Base-by-base conservation (phyloP, 2,797 vertebrate genomes). In the Eulemur mongoz region DNA sequence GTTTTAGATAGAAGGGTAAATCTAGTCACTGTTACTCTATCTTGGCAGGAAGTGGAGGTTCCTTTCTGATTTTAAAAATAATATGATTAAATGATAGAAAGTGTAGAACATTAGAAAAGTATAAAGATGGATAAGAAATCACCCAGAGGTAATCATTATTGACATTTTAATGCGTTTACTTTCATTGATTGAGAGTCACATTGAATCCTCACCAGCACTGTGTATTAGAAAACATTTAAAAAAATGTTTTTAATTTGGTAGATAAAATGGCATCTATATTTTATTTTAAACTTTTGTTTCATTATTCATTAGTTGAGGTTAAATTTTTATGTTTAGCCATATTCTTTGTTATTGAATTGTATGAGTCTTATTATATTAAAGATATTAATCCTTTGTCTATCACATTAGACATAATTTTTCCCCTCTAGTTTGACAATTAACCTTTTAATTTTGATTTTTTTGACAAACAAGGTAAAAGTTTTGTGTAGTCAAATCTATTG, bases 401-500 rank as follows among this genome's bases (percentile, higher is more conserved):
- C 35, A 35, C 32, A 61, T 69, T 78, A 80, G 43, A 38, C 23
- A 3, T 14, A 88, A 48, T 4, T 35, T 13, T 4, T 1, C 20
- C 2, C 7, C 4, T 4, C 6, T 8, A 43, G 7, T n/a, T 69
- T 48, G 17, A 92, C 12, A 48, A 0, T 38, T 65, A 73, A 83
- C 4, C 20, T 92, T 85, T 40, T 50, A 75, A 61, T 89, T 95
- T 85, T 75, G 30, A 69, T 32, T 94, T 72, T 79, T 63, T 90
- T 32, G 12, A 80, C 13, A 93, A 67, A 45, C 80, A 81, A 89
- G 20, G 73, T 85, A 59, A 72, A 80, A n/a, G 25, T 32, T 79
- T 52, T 50, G 38, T 59, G 17, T 22, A 6, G 2, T 81, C 18
- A 70, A 69, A 70, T 57, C 65, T 78, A 25, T 45, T 75, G 32